phyloP scores from a whole-genome alignment of 1,140 invertebrate genomes.

The Drosophila santomea region DNA sequence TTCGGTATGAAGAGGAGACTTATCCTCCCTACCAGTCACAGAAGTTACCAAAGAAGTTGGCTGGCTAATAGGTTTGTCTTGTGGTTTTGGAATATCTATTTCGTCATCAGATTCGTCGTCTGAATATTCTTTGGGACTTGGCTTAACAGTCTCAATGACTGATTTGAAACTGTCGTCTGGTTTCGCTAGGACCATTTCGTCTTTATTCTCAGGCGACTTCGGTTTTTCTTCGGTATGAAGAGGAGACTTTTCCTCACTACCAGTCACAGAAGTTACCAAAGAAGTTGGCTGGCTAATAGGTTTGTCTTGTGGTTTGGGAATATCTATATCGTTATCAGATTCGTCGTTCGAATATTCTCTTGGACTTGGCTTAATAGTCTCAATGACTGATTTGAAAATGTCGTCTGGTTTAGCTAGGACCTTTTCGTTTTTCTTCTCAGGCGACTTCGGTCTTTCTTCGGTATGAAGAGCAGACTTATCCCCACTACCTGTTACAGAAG shows the following conservation, averaged over 20 bases:
- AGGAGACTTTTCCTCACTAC: too few relatives aligned
- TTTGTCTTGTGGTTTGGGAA: too few relatives aligned
- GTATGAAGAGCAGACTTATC: slow-evolving; percentile 6
- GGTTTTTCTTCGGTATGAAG: neutral
- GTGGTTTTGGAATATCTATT: neutral
- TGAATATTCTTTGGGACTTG: neutral
- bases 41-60: neutral
- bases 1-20: neutral
- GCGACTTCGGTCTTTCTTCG: too few relatives aligned
- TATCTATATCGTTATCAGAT: neutral
- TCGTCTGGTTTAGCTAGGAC: neutral
- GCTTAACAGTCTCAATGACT: neutral
- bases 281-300: too few relatives aligned
- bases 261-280: too few relatives aligned
- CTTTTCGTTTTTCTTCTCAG: neutral
- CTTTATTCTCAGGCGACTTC: neutral
- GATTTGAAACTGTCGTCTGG: neutral
- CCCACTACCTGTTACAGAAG: neutral
- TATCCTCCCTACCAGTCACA: neutral
- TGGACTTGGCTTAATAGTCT: neutral
- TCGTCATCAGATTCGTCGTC: neutral
- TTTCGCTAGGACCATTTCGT: neutral
- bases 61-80: slow-evolving; percentile 3
- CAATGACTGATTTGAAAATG: neutral
- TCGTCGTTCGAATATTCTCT: neutral